Evolutionary conservation across 2,797 vertebrate species (phyloP).

Genomic region (Microcaecilia unicolor): DNA sequence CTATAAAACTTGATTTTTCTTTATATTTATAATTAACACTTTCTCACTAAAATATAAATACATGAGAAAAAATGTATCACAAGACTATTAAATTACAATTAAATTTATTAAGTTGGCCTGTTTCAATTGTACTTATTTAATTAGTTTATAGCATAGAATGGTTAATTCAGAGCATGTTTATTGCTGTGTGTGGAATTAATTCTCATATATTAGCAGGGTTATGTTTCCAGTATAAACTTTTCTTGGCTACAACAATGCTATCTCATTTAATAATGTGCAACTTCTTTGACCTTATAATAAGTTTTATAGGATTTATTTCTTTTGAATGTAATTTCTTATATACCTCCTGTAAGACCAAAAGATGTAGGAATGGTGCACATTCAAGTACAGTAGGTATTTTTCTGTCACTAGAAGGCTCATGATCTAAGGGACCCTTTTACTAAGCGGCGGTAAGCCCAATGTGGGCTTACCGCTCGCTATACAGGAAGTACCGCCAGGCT

Average conservation of each 20-base stretch:
- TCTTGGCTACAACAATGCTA: constrained; percentile 22
- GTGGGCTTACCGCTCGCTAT: too few species aligned
- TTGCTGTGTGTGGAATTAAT: constrained; percentile 6
- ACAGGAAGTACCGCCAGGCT: too few species aligned
- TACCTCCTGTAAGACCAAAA: too few species aligned
- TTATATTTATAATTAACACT: too few species aligned
- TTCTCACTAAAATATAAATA: too few species aligned
- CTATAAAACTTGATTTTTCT: too few species aligned
- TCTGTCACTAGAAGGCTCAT: too few species aligned
- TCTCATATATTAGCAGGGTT: constrained; percentile 11
- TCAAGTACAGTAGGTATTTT: too few species aligned
- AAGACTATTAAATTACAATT: neutral
- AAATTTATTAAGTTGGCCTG: neutral
- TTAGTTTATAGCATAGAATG: neutral
- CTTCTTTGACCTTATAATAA: constrained; percentile 16
- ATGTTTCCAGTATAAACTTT: constrained; percentile 19
- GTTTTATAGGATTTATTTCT: constrained; percentile 27
- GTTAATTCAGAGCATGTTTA: constrained; percentile 5
- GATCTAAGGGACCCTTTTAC: too few species aligned
- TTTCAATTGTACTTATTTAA: neutral
- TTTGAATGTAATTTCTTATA: too few species aligned
- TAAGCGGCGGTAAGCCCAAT: too few species aligned
- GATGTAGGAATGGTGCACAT: too few species aligned
- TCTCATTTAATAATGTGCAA: constrained; percentile 3
- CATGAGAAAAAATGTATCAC: neutral